Percentiles rank a stretch among this genome's conserved stretches.
Evolutionary conservation across 2,113 vertebrate species (phyloP).

Genomic region (Ancistrus triradiatus): DNA sequence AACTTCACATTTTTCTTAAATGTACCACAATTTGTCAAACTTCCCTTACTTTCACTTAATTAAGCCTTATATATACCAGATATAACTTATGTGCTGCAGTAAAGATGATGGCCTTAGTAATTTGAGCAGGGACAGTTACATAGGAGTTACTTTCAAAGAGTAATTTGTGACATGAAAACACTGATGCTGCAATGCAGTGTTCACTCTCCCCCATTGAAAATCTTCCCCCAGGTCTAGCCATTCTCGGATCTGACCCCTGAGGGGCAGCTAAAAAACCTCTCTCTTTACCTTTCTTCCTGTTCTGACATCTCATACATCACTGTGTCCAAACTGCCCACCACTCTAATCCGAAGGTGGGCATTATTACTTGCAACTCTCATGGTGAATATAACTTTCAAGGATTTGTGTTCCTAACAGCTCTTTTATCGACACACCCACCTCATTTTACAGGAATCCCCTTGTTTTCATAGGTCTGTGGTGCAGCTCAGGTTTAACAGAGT

Average conservation of each 20-base stretch:
- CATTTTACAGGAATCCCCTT: conserved; percentile 49
- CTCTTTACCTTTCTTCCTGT: conserved; percentile 5
- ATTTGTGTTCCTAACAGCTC: conserved; percentile 50
- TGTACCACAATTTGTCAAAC: not conserved
- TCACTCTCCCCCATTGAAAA: conserved; percentile 2
- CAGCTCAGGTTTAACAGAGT: conserved; percentile 51
- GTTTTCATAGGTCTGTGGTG: conserved; percentile 41
- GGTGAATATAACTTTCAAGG: conserved; percentile 54
- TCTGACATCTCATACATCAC: conserved; percentile 40
- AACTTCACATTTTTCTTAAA: too few relatives aligned
- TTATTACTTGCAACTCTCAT: conserved; percentile 51
- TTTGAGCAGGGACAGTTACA: conserved; percentile 18
- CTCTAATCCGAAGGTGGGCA: conserved; percentile 20
- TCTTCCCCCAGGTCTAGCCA: conserved; percentile 1
- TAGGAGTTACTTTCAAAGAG: conserved; percentile 24
- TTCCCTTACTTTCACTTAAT: too few relatives aligned
- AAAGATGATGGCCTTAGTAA: conserved; percentile 2
- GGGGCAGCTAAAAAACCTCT: not conserved
- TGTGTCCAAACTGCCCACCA: conserved; percentile 18
- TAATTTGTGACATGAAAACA: conserved; percentile 17
- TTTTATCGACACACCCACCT: conserved; percentile 43
- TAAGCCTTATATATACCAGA: conserved; percentile 32
- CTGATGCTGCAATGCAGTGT: not conserved
- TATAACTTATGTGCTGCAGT: conserved; percentile 10
- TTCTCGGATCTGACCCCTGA: conserved; percentile 17